Base-by-base conservation (phyloP, 2,888 invertebrate species). In the Cremastinae sp. region DNA sequence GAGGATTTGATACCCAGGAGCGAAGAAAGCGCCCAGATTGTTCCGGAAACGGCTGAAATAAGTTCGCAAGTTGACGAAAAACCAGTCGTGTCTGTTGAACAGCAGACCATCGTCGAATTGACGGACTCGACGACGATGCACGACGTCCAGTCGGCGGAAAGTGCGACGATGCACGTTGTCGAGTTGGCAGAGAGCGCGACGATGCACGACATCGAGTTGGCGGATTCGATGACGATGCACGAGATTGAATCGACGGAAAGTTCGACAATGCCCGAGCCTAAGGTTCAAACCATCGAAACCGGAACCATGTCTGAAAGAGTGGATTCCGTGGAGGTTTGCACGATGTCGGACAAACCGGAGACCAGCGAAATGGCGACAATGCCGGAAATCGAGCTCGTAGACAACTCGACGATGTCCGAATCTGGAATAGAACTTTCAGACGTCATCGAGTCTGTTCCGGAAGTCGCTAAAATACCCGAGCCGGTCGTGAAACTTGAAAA, bases 1-100 rank as follows among this genome's bases (percentile, higher is more conserved):
- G 70, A 71, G 10, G 88, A 89, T 47, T 79, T 85, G 41, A 79
- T 83, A 28, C 81, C 82, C 5, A 85, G 83, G 2, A 72, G 64
- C 12, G 86, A 87, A 66, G 86, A 86, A 75, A 85, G 84, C 45
- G 78, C 84, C 9, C 90, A 90, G 79, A 87, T 86, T 43, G 64
- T 84, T 56, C 85, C 88, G 1, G 83, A 85, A 22, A 85, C 83
- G 1, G 66, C 80, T 10, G 86, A 87, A 2, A 81, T 78, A 1
- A 81, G 82, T 34, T 80, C 78, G 38, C 87, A 87, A 62, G 85
- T 86, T 10, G 62, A 10, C 1, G 49, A 66, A 28, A 51, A n/a
- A 49, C 3, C 36, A 36, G 12, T 41, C 0, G 53, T 61, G 7
- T 77, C 76, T 3, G 70, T 73, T 18, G 70, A 69, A 18, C 73